A percentile compares a stretch with the other conserved stretches of the same genome.
Evolutionary conservation across 2,797 vertebrate genomes (phyloP).

Genomic region (Pangasius macronema): DNA sequence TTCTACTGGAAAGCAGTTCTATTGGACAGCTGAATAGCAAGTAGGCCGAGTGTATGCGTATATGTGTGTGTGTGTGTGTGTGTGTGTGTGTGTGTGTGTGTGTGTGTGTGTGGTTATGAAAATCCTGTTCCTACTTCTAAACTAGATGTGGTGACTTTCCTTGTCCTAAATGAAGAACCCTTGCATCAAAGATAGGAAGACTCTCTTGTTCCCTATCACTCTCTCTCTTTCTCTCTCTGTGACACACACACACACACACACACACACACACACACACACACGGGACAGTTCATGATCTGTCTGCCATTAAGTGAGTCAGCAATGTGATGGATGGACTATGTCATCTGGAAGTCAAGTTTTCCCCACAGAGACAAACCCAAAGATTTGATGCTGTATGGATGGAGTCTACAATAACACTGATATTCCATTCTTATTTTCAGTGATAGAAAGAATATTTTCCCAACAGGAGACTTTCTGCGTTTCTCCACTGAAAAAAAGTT

Average conservation of each 20-base stretch:
- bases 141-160: constrained; percentile 10
- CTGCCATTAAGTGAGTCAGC: constrained; percentile 30
- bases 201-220: not conserved
- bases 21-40: not conserved
- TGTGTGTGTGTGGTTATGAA: not conserved
- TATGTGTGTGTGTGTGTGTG: not conserved
- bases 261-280: constrained; percentile 4
- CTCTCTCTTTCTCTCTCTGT: constrained; percentile 1
- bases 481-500: not conserved
- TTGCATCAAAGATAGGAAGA: not conserved
- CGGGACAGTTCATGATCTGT: constrained; percentile 24
- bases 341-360: constrained; percentile 13
- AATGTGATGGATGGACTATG: constrained; percentile 33
- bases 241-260: not conserved
- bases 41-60: not conserved
- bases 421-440: not conserved
- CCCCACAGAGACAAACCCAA: constrained; percentile 6
- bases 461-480: not conserved
- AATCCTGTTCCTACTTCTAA: constrained; percentile 5
- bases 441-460: not conserved
- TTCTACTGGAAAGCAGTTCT: not conserved
- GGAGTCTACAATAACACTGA: not conserved
- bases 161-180: constrained; percentile 21
- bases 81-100: constrained; percentile 4
- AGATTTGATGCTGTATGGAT: constrained; percentile 10